A percentile compares a stretch with the other conserved stretches of the same genome.
Conservation (phyloP, 2,888 invertebrate species). For the Petrolisthes cinctipes region DNA sequence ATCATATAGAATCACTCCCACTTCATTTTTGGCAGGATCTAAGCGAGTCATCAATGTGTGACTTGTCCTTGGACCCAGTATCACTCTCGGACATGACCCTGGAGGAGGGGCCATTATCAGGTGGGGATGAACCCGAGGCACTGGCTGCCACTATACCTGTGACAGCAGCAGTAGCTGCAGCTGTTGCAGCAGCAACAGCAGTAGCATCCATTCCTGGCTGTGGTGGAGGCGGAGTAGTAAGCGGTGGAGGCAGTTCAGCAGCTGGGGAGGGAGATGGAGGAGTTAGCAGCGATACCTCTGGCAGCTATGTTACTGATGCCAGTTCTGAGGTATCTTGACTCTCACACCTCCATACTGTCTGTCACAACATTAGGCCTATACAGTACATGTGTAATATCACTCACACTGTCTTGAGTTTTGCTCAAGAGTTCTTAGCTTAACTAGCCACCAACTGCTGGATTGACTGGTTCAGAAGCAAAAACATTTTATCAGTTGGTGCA, state of each 20-base stretch:
- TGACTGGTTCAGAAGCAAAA: no score
- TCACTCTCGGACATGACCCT: constrained; percentile 62
- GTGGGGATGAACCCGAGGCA: constrained; percentile 44
- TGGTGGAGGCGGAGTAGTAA: constrained; percentile 32
- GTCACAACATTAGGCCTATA: no score
- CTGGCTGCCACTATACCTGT: constrained; percentile 36
- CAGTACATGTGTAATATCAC: no score
- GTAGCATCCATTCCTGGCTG: neutral
- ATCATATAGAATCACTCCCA: no score
- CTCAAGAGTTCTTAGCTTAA: no score
- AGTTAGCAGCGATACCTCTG: constrained; percentile 43
- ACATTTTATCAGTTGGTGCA: no score
- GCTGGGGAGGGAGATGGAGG: constrained; percentile 28
- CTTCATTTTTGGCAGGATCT: constrained; percentile 33
- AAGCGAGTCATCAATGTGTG: constrained; percentile 59
- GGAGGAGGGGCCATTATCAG: constrained; percentile 56
- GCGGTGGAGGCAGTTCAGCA: constrained; percentile 23
- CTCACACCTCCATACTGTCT: neutral
- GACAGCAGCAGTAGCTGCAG: neutral
- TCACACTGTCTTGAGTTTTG: no score
- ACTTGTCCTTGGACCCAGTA: constrained; percentile 63
- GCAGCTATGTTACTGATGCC: constrained; percentile 49
- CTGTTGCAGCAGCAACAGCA: constrained; percentile 2
- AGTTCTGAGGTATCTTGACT: constrained; percentile 59
- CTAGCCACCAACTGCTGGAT: no score